A percentile compares a stretch with the other conserved stretches of the same genome.
Conservation (phyloP, 2,888 invertebrate genomes). For the Plebejus anna region DNA sequence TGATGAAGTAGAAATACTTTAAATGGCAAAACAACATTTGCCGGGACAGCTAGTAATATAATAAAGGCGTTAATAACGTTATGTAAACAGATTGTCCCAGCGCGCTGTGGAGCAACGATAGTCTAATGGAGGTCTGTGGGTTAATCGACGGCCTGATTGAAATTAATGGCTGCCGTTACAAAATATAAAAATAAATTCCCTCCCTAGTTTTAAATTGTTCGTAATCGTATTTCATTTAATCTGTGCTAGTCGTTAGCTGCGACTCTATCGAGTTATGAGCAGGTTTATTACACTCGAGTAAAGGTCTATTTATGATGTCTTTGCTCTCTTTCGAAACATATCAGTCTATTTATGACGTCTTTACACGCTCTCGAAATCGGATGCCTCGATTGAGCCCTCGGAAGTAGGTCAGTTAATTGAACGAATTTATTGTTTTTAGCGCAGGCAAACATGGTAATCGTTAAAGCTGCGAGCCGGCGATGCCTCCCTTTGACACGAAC, state of each 20-base stretch:
- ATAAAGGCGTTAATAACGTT: slow-evolving; percentile 12
- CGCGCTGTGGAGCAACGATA: slow-evolving; percentile 20
- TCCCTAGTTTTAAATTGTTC: neutral
- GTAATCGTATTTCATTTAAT: slow-evolving; percentile 19
- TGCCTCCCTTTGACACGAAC: slow-evolving; percentile 29
- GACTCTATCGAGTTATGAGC: neutral
- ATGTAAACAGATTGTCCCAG: slow-evolving; percentile 3
- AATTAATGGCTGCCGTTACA: slow-evolving; percentile 23
- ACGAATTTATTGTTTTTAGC: neutral
- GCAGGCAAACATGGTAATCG: slow-evolving; percentile 8
- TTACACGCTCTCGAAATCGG: neutral
- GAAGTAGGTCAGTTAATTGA: neutral
- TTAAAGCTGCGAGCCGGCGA: neutral
- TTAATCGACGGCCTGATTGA: slow-evolving; percentile 27
- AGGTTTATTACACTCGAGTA: neutral
- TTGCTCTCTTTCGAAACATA: neutral
- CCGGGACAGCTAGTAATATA: neutral
- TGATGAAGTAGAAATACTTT: too few relatives aligned
- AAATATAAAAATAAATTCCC: slow-evolving; percentile 18
- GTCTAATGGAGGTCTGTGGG: slow-evolving; percentile 18
- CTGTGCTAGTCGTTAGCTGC: neutral
- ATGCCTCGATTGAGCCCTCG: neutral
- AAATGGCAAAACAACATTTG: too few relatives aligned
- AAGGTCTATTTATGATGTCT: neutral
- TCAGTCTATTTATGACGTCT: neutral